A percentile compares a stretch with the other conserved stretches of the same genome.
These are phyloP conservation scores for Drosophila siamana DNA, from an alignment of 2,888 invertebrate species.

Conservation along the genomic window DNA sequence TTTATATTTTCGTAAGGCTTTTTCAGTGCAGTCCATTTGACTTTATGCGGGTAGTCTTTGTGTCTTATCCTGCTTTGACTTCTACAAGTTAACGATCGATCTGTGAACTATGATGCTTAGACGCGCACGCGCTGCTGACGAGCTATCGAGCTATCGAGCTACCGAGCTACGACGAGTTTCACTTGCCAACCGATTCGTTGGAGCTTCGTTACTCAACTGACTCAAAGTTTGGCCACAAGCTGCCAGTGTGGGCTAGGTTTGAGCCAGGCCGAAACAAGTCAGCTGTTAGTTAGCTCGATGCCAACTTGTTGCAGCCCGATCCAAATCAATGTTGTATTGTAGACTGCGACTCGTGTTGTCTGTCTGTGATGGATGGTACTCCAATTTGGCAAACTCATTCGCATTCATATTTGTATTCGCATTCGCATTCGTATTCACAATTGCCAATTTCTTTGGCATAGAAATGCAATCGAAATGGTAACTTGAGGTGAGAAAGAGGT, in stretches of 20 bases:
- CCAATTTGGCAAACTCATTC: constrained; percentile 7
- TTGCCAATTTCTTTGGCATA: constrained; percentile 10
- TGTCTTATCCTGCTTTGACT: neutral
- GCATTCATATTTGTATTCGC: neutral
- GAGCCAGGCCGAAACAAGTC: constrained; percentile 21
- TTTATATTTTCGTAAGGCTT: neutral
- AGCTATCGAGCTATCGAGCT: constrained; percentile 21
- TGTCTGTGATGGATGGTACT: constrained; percentile 15
- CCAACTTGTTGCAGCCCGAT: constrained; percentile 55
- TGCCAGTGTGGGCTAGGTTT: constrained; percentile 35
- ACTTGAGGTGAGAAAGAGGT: neutral
- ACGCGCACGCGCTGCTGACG: constrained; percentile 42
- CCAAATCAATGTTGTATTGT: constrained; percentile 17
- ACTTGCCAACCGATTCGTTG: constrained; percentile 61
- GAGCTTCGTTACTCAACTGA: constrained; percentile 68
- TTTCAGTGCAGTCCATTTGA: neutral
- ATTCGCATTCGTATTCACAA: constrained; percentile 2
- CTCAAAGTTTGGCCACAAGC: constrained; percentile 13
- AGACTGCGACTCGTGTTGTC: constrained; percentile 1
- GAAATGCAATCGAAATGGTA: neutral
- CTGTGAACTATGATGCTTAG: constrained; percentile 4
- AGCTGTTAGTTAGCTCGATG: constrained; percentile 33
- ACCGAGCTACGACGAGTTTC: constrained; percentile 19
- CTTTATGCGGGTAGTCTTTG: too few relatives aligned
- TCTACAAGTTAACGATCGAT: neutral